phyloP scores from a whole-genome alignment of 1,140 invertebrate genomes.

The Saccostrea echinata region DNA sequence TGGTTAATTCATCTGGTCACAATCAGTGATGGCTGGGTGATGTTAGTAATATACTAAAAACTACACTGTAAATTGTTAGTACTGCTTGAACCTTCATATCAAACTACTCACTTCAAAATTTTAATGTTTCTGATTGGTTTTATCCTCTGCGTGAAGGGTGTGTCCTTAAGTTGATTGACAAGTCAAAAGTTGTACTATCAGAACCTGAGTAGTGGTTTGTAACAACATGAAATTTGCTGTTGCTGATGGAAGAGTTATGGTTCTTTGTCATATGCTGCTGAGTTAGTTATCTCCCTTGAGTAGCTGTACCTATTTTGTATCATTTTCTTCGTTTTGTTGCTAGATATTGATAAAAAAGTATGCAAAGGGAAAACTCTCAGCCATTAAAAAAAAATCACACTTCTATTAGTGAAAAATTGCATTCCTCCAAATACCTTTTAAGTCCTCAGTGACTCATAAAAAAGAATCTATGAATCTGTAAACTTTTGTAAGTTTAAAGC shows the following conservation, averaged over 20 bases:
- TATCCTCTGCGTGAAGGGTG: constrained; percentile 28
- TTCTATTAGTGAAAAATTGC: not conserved
- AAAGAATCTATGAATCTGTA: too few relatives aligned
- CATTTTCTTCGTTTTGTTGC: constrained; percentile 34
- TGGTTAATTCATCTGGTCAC: not conserved
- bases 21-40: not conserved
- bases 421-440: not conserved
- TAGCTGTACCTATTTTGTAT: constrained; percentile 29
- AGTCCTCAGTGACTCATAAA: too few relatives aligned
- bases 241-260: constrained; percentile 33
- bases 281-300: constrained; percentile 44
- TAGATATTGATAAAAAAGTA: constrained; percentile 37
- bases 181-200: constrained; percentile 29
- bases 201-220: constrained; percentile 29
- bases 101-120: constrained; percentile 20
- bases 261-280: constrained; percentile 25
- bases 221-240: constrained; percentile 34
- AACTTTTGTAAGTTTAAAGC: not conserved
- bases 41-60: constrained; percentile 14
- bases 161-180: constrained; percentile 34
- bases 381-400: not conserved
- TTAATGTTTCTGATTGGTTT: constrained; percentile 24
- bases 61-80: constrained; percentile 13
- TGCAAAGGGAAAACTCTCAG: constrained; percentile 20
- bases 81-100: constrained; percentile 1